Base-by-base conservation (phyloP, 53 echinoderm and acorn worm genomes). In the Paracentrotus lividus region DNA sequence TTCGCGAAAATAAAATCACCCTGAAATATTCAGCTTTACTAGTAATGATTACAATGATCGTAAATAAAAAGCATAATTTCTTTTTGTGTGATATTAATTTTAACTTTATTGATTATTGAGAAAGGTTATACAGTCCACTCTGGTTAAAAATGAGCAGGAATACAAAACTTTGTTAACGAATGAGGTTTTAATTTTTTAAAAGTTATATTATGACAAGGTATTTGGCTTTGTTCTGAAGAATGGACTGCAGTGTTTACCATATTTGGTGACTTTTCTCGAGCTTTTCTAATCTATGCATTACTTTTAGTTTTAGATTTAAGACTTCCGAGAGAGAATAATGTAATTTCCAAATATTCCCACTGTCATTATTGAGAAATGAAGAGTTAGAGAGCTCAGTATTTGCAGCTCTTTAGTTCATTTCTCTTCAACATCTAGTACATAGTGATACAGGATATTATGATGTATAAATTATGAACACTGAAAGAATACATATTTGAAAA, bases 401-500 rank as follows among this genome's bases (percentile, higher is more conserved):
- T 72, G 8, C n/a, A 69, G 72, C 40, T 72, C 15, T 27, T 72
- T 36, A 18, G 40, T 72, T 36, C 72, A 16, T 38, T 72, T 38
- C 72, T 72, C 36, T 72, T 27, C 18, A 5, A 20, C 3, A 18
- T 15, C 72, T 72, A 3, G 4, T 72, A 18, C 64, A n/a, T n/a
- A 64, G 31, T 1, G 31, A 10, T 31, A 64, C 29, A 8, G 8
- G n/a, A 26, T 60, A 60, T 4, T n/a, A 60, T 60, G 60, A 1
- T 60, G 60, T 60, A 60, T 60, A 60, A 60, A 60, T 60, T 60
- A 60, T 60, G 12, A 64, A 64, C 64, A 64, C n/a, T n/a, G n/a
- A n/a, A 64, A 64, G 21, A 72, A 72, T 72, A 72, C 72, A 72
- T 72, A 66, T 72, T 72, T 72, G 36, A 40, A 40, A n/a, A 40